Conservation (phyloP, 2,113 vertebrate genomes). For the Cebidichthys violaceus region DNA sequence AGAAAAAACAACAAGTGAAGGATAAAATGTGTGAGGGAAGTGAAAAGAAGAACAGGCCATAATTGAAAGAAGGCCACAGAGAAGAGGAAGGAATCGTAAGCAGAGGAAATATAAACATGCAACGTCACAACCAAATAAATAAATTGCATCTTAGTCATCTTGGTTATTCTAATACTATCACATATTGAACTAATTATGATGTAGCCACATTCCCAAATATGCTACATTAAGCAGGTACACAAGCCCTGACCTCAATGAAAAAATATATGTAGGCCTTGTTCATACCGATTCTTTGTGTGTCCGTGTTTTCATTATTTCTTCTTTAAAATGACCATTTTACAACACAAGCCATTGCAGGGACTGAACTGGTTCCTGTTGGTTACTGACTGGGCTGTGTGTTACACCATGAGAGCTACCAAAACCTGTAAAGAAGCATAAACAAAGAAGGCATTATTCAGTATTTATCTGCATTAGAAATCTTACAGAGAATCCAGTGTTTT, state of each 20-base stretch:
- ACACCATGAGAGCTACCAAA: constrained; percentile 59
- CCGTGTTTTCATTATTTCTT: constrained; percentile 85
- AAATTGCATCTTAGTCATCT: constrained; percentile 19
- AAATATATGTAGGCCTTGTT: constrained; percentile 32
- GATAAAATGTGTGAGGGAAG: constrained; percentile 25
- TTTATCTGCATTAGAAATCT: constrained; percentile 22
- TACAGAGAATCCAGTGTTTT: constrained; percentile 26
- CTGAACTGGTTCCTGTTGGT: constrained; percentile 69
- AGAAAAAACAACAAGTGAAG: constrained; percentile 42
- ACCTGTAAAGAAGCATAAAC: constrained; percentile 74
- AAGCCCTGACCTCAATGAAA: constrained; percentile 14
- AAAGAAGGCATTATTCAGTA: constrained; percentile 49
- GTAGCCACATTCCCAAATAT: constrained; percentile 2
- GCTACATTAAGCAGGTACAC: constrained; percentile 31
- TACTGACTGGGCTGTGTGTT: constrained; percentile 52
- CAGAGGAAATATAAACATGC: constrained; percentile 18
- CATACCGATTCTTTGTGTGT: constrained; percentile 88
- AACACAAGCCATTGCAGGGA: constrained; percentile 70
- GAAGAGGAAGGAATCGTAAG: constrained; percentile 5
- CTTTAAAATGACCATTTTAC: constrained; percentile 80
- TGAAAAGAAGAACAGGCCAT: constrained; percentile 22
- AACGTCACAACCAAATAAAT: constrained; percentile 38
- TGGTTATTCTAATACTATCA: constrained; percentile 37
- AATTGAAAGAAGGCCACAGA: constrained; percentile 7
- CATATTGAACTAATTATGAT: constrained; percentile 42